These are phyloP conservation scores for Dynastes hyllus DNA, from an alignment of 2,888 invertebrate genomes.

Conservation along the genomic window DNA sequence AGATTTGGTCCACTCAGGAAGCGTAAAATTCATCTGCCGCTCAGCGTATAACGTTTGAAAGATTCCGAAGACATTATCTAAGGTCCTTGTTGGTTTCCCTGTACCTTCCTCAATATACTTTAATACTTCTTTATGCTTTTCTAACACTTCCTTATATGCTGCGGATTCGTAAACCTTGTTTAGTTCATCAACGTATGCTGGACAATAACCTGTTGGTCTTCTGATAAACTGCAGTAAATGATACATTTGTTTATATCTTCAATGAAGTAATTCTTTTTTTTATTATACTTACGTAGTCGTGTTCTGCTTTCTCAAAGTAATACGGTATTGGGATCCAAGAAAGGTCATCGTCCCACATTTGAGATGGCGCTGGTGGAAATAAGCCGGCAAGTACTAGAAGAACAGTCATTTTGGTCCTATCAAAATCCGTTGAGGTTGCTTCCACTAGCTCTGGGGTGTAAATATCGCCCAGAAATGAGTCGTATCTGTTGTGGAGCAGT, in stretches of 20 bases:
- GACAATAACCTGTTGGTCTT: slow-evolving; percentile 66
- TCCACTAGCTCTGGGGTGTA: slow-evolving; percentile 70
- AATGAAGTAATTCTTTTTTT: neutral
- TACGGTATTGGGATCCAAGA: slow-evolving; percentile 78
- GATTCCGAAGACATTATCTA: slow-evolving; percentile 63
- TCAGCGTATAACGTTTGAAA: slow-evolving; percentile 68
- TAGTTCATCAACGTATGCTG: slow-evolving; percentile 64
- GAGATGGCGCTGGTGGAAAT: slow-evolving; percentile 75
- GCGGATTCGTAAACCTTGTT: slow-evolving; percentile 61
- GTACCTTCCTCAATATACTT: slow-evolving; percentile 62
- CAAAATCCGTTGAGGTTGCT: slow-evolving; percentile 79
- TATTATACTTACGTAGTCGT: slow-evolving; percentile 63
- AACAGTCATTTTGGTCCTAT: slow-evolving; percentile 84
- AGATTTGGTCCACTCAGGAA: slow-evolving; percentile 70
- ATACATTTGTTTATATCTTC: neutral
- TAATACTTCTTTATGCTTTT: slow-evolving; percentile 59
- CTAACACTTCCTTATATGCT: slow-evolving; percentile 59
- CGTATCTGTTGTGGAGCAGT: slow-evolving; percentile 68
- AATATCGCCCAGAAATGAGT: slow-evolving; percentile 68
- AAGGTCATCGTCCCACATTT: slow-evolving; percentile 72
- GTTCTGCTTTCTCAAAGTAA: slow-evolving; percentile 61
- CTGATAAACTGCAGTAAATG: slow-evolving; percentile 62
- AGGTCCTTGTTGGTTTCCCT: slow-evolving; percentile 61
- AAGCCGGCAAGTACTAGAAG: slow-evolving; percentile 80
- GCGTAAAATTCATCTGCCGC: slow-evolving; percentile 64